Evolutionary conservation across 2,797 vertebrate genomes (phyloP), one percentile per base, ranked within the genome.

Genomic region (Microctenopoma steveboyesi): DNA sequence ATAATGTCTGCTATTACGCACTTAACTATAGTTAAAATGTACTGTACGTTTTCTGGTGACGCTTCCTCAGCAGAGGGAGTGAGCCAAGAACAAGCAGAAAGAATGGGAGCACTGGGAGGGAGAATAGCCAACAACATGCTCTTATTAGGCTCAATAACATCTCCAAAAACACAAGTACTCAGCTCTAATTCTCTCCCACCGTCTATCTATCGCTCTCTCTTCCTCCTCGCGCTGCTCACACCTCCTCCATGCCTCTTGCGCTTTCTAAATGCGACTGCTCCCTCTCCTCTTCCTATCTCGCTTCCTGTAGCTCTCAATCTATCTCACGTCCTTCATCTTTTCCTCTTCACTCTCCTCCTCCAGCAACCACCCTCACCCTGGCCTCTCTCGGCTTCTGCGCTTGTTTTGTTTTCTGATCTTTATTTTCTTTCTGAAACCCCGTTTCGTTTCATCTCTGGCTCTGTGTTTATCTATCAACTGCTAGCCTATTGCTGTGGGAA

Each of bases 81-180:
- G 71, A 76, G 86, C 48, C 71, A 86, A 64, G 61, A 55, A 46
- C 70, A 73, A 76, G 63, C n/a, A 76, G 58, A 56, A 58, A 60
- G 25, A 84, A 80, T 52, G 3, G 33, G 62, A 66, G 69, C 54
- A 33, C 30, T 37, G 76, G 82, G 87, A 77, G 37, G 60, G 69
- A 76, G 67, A 74, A 52, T 10, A 72, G n/a, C 48, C 11, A 73
- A 79, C 80, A 85, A 72, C 77, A 52, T 3, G 47, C 74, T 86
- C 82, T 75, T 74, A 86, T 88, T 85, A 64, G 46, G 71, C 83
- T 80, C 79, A 63, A 79, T 72, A 82, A 68, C 79, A 56, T 76
- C 84, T 84, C 74, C 54, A 72, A 65, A 71, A 83, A 65, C 72
- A 82, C 54, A 74, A 84, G 83, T 45, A 27, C 63, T 59, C 48